Percentiles rank a stretch among this genome's conserved stretches.
These are phyloP conservation scores for Megaleporinus macrocephalus DNA, from an alignment of 2,113 vertebrate genomes.

Conservation along the genomic window DNA sequence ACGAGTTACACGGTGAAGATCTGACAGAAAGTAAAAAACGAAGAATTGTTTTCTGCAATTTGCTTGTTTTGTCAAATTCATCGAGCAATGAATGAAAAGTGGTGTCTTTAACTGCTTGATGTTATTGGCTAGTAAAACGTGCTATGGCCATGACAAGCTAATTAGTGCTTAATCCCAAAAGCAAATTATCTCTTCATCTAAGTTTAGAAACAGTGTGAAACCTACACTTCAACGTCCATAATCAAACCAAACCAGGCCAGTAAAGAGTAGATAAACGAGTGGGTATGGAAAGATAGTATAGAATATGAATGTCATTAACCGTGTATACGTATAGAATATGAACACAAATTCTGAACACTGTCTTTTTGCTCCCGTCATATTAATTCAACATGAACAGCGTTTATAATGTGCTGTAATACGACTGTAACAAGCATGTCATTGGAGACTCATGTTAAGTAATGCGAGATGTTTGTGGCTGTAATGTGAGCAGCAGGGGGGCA, in stretches of 20 bases:
- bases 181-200: constrained; percentile 30
- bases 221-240: not conserved
- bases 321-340: not conserved
- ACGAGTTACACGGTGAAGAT: too few species aligned
- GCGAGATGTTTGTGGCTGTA: constrained; percentile 35
- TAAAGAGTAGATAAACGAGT: not conserved
- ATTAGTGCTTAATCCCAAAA: constrained; percentile 26
- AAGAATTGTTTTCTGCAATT: too few species aligned
- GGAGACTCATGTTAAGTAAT: constrained; percentile 19
- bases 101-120: not conserved
- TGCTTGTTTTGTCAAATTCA: too few species aligned
- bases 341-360: constrained; percentile 5
- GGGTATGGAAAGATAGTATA: not conserved
- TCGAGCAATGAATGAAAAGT: too few species aligned
- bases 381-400: constrained; percentile 22
- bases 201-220: constrained; percentile 2
- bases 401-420: constrained; percentile 36
- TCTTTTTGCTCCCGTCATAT: not conserved
- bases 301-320: not conserved
- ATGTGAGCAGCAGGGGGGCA: constrained; percentile 5
- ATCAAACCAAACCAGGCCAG: not conserved
- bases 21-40: too few species aligned
- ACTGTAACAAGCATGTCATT: constrained; percentile 30
- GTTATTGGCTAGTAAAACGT: not conserved
- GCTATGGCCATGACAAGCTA: constrained; percentile 26